A percentile compares a stretch with the other conserved stretches of the same genome.
These are phyloP conservation scores for Cottus gobio DNA, from an alignment of 2,113 vertebrate genomes.

Conservation along the genomic window DNA sequence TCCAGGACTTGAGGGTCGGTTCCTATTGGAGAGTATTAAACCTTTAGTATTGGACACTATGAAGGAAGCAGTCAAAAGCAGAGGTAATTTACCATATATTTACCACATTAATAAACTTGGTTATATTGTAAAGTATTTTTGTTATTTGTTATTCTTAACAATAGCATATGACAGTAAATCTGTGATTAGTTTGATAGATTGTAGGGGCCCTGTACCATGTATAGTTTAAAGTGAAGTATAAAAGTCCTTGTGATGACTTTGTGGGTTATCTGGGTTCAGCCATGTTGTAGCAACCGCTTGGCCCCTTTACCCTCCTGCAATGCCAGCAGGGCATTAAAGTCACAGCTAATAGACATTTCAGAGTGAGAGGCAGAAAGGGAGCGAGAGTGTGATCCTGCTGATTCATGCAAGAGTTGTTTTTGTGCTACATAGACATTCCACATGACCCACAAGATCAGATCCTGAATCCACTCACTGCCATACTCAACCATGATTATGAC, in stretches of 20 bases:
- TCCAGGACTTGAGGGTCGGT: slow-evolving; percentile 92
- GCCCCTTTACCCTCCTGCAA: slow-evolving; percentile 23
- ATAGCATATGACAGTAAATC: neutral
- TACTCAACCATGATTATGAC: slow-evolving; percentile 31
- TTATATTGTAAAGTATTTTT: neutral
- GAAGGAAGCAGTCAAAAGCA: slow-evolving; percentile 92
- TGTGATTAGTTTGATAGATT: neutral
- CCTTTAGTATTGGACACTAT: slow-evolving; percentile 88
- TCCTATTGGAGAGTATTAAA: slow-evolving; percentile 91
- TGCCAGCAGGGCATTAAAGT: slow-evolving; percentile 36
- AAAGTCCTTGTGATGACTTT: neutral
- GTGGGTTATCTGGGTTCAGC: slow-evolving; percentile 16
- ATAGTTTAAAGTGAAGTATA: neutral
- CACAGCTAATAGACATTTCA: slow-evolving; percentile 51
- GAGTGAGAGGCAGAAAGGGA: slow-evolving; percentile 18
- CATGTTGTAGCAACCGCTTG: slow-evolving; percentile 10
- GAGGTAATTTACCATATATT: slow-evolving; percentile 86
- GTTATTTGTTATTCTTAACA: neutral
- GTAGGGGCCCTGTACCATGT: neutral
- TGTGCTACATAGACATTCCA: slow-evolving; percentile 42
- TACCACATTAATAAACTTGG: neutral
- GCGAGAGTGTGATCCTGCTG: slow-evolving; percentile 18
- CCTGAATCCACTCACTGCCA: slow-evolving; percentile 35
- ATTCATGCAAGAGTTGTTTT: slow-evolving; percentile 43
- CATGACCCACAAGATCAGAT: slow-evolving; percentile 34